Percentiles rank a stretch among this genome's conserved stretches.
phyloP scores from a whole-genome alignment of 1,140 invertebrate genomes.

The Parasteatoda tepidariorum region DNA sequence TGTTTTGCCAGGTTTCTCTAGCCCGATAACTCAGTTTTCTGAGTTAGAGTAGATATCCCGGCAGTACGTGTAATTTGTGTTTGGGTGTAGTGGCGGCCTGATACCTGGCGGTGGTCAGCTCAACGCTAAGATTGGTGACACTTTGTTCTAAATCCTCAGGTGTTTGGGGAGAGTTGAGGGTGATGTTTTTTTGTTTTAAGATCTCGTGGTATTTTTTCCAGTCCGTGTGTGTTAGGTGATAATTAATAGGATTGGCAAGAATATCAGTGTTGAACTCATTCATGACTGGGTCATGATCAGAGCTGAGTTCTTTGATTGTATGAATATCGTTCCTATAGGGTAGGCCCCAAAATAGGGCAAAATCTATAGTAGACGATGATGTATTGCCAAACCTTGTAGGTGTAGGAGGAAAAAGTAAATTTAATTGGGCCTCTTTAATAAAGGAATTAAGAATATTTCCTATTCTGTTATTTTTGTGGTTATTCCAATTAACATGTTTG shows the following conservation, averaged over 20 bases:
- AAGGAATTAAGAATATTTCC: background rate
- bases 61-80: too few relatives aligned
- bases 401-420: background rate
- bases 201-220: background rate
- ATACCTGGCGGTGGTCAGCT: too few relatives aligned
- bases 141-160: too few relatives aligned
- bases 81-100: too few relatives aligned
- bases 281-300: background rate
- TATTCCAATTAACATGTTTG: background rate
- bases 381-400: background rate
- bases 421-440: background rate
- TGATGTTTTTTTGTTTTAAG: too few relatives aligned
- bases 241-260: background rate
- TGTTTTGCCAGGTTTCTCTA: too few relatives aligned
- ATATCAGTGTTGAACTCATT: background rate
- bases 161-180: too few relatives aligned
- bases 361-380: background rate
- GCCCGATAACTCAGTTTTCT: too few relatives aligned
- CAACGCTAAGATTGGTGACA: too few relatives aligned
- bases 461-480: background rate
- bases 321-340: background rate
- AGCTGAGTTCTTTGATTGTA: background rate
- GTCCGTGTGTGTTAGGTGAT: too few relatives aligned
- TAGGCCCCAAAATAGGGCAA: background rate
- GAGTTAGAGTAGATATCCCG: too few relatives aligned